Percentiles rank a stretch among this genome's conserved stretches.
These are phyloP conservation scores for Campylomormyrus tamandua DNA, from an alignment of 2,113 vertebrate species.

Conservation along the genomic window DNA sequence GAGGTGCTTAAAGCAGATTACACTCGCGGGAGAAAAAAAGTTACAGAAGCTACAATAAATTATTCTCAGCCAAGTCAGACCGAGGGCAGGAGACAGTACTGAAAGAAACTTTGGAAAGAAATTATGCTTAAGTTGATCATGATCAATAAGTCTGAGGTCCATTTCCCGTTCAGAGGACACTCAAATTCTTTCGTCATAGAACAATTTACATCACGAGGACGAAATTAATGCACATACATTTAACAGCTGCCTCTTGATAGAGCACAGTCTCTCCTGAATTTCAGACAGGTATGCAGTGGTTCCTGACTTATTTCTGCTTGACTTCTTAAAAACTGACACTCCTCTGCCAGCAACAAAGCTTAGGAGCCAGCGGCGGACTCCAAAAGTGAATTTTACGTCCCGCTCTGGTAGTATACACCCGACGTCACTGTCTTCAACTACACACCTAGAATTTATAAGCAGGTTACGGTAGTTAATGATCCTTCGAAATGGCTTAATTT, in stretches of 20 bases:
- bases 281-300: not conserved
- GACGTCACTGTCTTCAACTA: not conserved
- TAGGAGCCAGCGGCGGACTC: not conserved
- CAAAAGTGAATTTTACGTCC: not conserved
- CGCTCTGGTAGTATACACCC: not conserved
- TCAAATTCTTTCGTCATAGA: not conserved
- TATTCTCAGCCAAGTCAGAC: not conserved
- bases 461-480: not conserved
- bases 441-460: not conserved
- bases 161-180: not conserved
- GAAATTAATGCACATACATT: not conserved
- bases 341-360: not conserved
- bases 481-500: not conserved
- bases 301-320: not conserved
- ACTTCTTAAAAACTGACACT: not conserved
- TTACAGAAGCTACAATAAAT: not conserved
- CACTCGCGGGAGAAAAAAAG: not conserved
- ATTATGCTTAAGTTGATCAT: not conserved
- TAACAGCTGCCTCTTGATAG: not conserved
- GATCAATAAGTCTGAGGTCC: not conserved
- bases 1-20: not conserved
- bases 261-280: not conserved
- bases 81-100: not conserved
- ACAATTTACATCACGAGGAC: not conserved
- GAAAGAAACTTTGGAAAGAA: not conserved